Evolutionary conservation across 2,888 invertebrate species (phyloP).

Genomic region (Zygogramma bicolorata): DNA sequence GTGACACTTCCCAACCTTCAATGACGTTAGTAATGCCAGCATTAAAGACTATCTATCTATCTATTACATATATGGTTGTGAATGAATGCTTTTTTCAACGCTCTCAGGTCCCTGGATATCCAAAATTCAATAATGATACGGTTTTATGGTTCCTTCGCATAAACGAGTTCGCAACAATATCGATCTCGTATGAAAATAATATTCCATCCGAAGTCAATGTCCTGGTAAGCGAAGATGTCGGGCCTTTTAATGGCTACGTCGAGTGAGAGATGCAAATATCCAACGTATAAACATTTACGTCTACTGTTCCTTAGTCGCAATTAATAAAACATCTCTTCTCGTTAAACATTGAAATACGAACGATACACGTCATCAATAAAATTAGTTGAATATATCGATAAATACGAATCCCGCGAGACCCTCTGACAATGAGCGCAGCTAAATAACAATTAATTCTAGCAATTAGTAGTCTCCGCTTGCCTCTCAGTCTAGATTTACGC

Average conservation of each 20-base stretch:
- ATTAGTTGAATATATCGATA: slow-evolving; percentile 50
- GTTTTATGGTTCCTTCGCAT: too few species aligned
- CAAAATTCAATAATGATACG: too few species aligned
- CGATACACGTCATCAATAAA: slow-evolving; percentile 46
- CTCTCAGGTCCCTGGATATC: too few species aligned
- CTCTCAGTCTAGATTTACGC: slow-evolving; percentile 63
- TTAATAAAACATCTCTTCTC: slow-evolving; percentile 46
- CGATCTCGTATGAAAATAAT: neutral
- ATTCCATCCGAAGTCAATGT: neutral
- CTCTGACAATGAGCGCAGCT: slow-evolving; percentile 49
- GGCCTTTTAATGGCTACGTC: slow-evolving; percentile 11
- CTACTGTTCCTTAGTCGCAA: slow-evolving; percentile 18
- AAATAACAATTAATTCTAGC: slow-evolving; percentile 66
- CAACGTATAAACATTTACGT: slow-evolving; percentile 22
- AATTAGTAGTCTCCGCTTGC: slow-evolving; percentile 65
- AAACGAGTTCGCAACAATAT: neutral
- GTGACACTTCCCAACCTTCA: too few species aligned
- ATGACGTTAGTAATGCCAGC: too few species aligned
- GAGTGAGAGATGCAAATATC: slow-evolving; percentile 16
- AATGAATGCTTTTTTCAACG: too few species aligned
- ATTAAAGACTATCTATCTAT: too few species aligned
- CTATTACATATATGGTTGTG: too few species aligned
- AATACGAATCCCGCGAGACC: slow-evolving; percentile 48
- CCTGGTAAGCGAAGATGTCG: slow-evolving; percentile 7
- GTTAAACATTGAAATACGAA: slow-evolving; percentile 34